Base-by-base conservation (phyloP, 23 tunicate genomes). In the Aplidium turbinatum region DNA sequence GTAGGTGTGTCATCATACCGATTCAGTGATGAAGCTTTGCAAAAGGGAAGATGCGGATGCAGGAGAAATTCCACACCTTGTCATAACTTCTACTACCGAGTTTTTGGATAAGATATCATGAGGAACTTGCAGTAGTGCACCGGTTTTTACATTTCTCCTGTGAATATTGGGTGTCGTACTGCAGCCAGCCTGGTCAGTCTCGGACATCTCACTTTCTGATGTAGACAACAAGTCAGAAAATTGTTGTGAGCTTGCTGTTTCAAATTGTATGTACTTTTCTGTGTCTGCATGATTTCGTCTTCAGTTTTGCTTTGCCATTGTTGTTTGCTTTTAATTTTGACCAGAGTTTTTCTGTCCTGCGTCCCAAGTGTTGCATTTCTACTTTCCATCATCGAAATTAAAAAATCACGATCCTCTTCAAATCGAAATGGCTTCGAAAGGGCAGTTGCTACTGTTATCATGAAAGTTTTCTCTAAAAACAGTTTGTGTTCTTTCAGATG, bases 101-200 rank as follows among this genome's bases (percentile, higher is more conserved):
- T n/a, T n/a, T n/a, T n/a, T n/a, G n/a, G n/a, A n/a, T 54, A n/a
- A 54, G 4, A 54, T 54, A 54, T 54, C 60, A 54, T 54, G 22
- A 54, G 60, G 60, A 18, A 54, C 60, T 54, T 54, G 60, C 19
- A 54, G 60, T 11, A 11, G 60, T 18, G 60, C 60, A 18, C 60
- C 60, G 22, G 60, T 54, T 54, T 54, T 54, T n/a, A 18, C 24
- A 22, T 18, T 18, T n/a, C 6, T 11, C 21, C 22, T 54, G 22
- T 54, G 60, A 4, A 25, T 22, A 18, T 22, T 54, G 19, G 22
- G 4, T 25, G 21, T 54, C 21, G n/a, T 54, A 54, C 60, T 54
- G 60, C 60, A 54, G 21, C 24, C 21, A 13, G 60, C 24, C 21
- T n/a, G 22, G 19, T 54, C 60, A 54, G 22, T 6, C 6, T 4